A percentile compares a stretch with the other conserved stretches of the same genome.
Evolutionary conservation across 2,113 vertebrate genomes (phyloP).

Genomic region (Glaucomys volans): DNA sequence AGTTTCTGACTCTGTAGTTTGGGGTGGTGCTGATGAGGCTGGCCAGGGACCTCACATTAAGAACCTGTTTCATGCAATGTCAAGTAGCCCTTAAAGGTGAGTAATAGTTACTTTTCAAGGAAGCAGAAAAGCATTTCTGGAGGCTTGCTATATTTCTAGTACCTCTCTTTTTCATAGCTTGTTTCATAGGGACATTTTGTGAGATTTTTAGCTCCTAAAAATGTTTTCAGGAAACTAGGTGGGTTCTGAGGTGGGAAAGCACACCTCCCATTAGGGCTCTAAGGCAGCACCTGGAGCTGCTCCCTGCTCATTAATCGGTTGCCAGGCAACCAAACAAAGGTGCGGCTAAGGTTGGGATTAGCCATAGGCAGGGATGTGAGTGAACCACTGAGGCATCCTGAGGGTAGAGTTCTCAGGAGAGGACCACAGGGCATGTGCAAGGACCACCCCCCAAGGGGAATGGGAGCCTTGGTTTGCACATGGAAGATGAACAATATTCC

Average conservation of each 20-base stretch:
- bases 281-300: slow-evolving; percentile 69
- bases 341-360: slow-evolving; percentile 49
- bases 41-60: not conserved
- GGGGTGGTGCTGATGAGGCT: not conserved
- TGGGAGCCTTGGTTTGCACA: not conserved
- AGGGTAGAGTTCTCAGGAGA: not conserved
- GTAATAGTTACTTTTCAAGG: not conserved
- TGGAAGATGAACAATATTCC: not conserved
- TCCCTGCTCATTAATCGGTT: slow-evolving; percentile 38
- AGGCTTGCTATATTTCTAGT: not conserved
- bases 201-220: not conserved
- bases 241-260: slow-evolving; percentile 9
- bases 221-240: slow-evolving; percentile 21
- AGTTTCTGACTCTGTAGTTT: not conserved
- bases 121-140: not conserved
- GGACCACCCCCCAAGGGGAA: not conserved
- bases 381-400: not conserved
- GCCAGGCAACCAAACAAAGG: slow-evolving; percentile 72
- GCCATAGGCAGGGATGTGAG: slow-evolving; percentile 10
- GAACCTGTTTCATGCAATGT: not conserved
- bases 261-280: slow-evolving; percentile 30
- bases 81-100: not conserved
- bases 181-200: not conserved
- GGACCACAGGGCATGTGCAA: not conserved
- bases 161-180: not conserved